Evolutionary conservation across 2,888 invertebrate species (phyloP), one percentile per base, ranked within the genome.

Genomic region (Subacronicta megacephala): DNA sequence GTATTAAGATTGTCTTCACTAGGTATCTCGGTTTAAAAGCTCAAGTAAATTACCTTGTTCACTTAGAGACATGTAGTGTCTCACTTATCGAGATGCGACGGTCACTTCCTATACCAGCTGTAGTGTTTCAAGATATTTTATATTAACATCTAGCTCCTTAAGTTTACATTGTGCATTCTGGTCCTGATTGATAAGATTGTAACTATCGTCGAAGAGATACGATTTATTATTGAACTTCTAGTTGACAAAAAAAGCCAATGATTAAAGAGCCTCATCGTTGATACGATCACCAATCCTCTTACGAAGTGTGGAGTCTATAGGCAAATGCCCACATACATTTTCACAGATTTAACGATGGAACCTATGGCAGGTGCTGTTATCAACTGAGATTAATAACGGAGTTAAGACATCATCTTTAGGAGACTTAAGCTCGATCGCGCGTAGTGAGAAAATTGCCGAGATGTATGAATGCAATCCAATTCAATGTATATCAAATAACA

Each of bases 1-100:
- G 85, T 86, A 54, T 79, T 72, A 58, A 58, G 74, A 75, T 75
- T 71, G 75, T 72, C 72, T 55, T 71, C 72, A 70, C 50, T 58
- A 53, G 50, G 58, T 78, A 83, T 83, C 77, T 56, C 18, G 44
- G 40, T 47, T 47, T 63, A 13, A 49, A 43, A 52, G 41, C 52
- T 31, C 41, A 49, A 52, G 51, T 35, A 56, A 62, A 69, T 61
- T 41, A 59, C 61, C 49, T 42, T 52, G 52, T 46, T 56, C 44
- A 23, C 46, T 47, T n/a, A n/a, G n/a, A n/a, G n/a, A 55, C 46
- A 40, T 57, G n/a, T n/a, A n/a, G n/a, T n/a, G 53, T 62, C 33
- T 62, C 50, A 53, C 40, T 42, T 50, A 37, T 65, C 61, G n/a
- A 18, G 46, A 37, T 53, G 29, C 46, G 29, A 45, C 26, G 16